These are phyloP conservation scores for Dasysyrphus albostriatus DNA, from an alignment of 2,888 invertebrate genomes.

Conservation along the genomic window DNA sequence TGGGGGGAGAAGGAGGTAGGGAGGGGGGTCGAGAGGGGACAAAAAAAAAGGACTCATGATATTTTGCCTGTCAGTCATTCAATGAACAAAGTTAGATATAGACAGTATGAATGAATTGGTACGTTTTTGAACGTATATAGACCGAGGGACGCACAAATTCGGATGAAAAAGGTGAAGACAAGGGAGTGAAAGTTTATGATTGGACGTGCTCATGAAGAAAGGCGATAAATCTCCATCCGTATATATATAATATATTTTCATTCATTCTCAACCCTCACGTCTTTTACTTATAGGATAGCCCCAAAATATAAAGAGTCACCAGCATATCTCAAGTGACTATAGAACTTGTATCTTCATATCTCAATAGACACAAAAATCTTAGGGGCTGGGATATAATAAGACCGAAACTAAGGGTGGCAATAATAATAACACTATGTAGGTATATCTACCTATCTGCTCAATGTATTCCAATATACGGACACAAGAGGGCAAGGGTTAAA, in stretches of 20 bases:
- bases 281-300: background rate
- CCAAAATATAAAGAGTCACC: slow-evolving; percentile 17
- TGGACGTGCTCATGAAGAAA: slow-evolving; percentile 74
- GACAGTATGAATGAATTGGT: slow-evolving; percentile 33
- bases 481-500: slow-evolving; percentile 65
- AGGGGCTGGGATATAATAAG: background rate
- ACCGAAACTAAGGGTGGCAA: slow-evolving; percentile 23
- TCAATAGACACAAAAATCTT: slow-evolving; percentile 13
- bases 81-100: slow-evolving; percentile 39
- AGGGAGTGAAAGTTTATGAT: slow-evolving; percentile 68
- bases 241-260: background rate
- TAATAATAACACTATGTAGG: background rate
- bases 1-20: too few species aligned
- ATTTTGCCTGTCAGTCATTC: slow-evolving; percentile 71
- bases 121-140: background rate
- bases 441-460: background rate
- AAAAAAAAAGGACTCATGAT: slow-evolving; percentile 14
- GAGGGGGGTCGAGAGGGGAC: too few species aligned
- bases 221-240: slow-evolving; percentile 70
- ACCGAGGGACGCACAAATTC: background rate
- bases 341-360: slow-evolving; percentile 19
- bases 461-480: background rate
- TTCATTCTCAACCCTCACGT: slow-evolving; percentile 1
- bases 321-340: slow-evolving; percentile 23
- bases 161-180: background rate